phyloP scores from a whole-genome alignment of 2,113 vertebrate species.

The Perccottus glenii region DNA sequence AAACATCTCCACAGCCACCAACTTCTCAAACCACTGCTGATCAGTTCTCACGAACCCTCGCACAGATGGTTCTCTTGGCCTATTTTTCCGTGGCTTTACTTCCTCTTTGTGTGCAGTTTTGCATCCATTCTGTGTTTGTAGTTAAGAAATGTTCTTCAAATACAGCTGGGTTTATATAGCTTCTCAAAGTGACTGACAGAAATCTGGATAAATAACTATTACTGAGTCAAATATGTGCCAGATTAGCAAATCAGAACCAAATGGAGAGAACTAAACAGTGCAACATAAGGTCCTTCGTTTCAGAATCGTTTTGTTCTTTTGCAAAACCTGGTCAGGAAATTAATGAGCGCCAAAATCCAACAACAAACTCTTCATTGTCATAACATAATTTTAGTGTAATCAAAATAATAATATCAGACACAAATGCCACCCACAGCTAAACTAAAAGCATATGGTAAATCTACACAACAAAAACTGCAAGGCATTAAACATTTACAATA shows the following conservation, averaged over 20 bases:
- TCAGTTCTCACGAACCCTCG: constrained; percentile 52
- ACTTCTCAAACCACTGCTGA: constrained; percentile 41
- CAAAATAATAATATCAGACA: neutral
- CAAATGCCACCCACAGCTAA: constrained; percentile 8
- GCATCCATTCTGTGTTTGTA: constrained; percentile 1
- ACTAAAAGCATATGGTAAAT: neutral
- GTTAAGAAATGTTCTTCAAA: neutral
- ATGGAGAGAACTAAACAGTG: neutral
- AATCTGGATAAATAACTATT: constrained; percentile 1
- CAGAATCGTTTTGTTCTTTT: neutral
- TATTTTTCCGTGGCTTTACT: constrained; percentile 18
- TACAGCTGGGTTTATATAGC: constrained; percentile 5
- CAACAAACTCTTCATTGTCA: constrained; percentile 5
- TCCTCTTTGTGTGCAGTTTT: constrained; percentile 14
- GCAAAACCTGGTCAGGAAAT: neutral
- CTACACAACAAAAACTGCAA: constrained; percentile 13
- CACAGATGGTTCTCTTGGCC: constrained; percentile 49
- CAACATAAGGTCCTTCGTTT: neutral
- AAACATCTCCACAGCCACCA: constrained; percentile 46
- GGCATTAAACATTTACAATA: neutral
- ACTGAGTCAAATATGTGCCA: neutral
- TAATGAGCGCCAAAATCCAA: neutral
- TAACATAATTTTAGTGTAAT: neutral
- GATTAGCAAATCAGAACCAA: neutral
- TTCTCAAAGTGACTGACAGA: constrained; percentile 3